Base-by-base conservation (phyloP, 53 echinoderm and acorn worm genomes). In the Temnopleurus reevesii region DNA sequence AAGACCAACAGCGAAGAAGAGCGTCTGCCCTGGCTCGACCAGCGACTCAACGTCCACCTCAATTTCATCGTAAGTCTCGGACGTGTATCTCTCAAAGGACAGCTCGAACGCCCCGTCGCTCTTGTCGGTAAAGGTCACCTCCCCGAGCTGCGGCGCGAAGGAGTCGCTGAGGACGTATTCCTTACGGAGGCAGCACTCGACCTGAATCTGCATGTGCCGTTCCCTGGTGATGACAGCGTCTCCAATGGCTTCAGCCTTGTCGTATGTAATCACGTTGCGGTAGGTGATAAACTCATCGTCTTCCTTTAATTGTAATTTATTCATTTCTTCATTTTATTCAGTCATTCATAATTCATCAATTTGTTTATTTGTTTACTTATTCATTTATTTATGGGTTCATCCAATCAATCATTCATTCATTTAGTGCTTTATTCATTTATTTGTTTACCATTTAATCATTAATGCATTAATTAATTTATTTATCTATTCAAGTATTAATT, bases 51-150 rank as follows among this genome's bases (percentile, higher is more conserved):
- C 4, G 26, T 77, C 77, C 7, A 77, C 77, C 34, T 63, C 34
- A 30, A 31, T 12, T 33, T 2, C 17, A 18, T 31, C 17, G 27
- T 26, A 27, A 4, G 58, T 12, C n/a, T 34, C 18, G 30, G 63
- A 33, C 63, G 13, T 0, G 63, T 33, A 63, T 18, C 77, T 23
- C 24, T 8, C 10, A 7, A 77, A 12, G 10, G 2, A 17, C 30
- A 49, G 79, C 17, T 2, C n/a, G 79, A 79, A 47, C 27, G 45
- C 29, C 36, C 79, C 79, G 28, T 46, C 27, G 44, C 79, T 29
- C 77, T 79, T 79, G 79, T 46, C 79, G 47, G 15, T 79, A 18
- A 79, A 79, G 49, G 49, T 29, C 3, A 79, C 79, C 79, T 79
- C 15, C 17, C 79, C 79, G 17, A 79, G 47, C 26, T 29, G 47